Evolutionary conservation across 2,797 vertebrate species (phyloP), one percentile per base, ranked within the genome.

Genomic region (Odontamblyopus lacepedii): DNA sequence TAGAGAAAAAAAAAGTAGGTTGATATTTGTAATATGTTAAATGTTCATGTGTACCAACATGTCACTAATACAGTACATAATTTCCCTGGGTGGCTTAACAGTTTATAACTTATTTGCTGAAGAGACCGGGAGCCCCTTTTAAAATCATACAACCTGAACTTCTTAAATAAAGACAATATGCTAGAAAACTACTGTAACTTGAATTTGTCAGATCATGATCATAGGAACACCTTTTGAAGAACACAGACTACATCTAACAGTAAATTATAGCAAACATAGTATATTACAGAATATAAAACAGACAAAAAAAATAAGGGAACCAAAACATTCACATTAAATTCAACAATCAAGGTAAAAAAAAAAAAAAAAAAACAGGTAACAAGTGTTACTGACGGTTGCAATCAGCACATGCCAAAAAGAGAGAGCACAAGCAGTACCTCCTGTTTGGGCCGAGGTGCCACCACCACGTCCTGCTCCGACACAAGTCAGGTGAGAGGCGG

Each of bases 381-480:
- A 71, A 77, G 80, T 32, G 8, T 3, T 70, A 70, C 38, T 76
- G 74, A 81, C 53, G 68, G 81, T 79, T 72, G 80, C 69, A 85
- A 72, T 83, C 67, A 82, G 81, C 77, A 80, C 83, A 90, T 83
- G 88, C 80, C 75, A 76, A 79, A 80, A 81, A 87, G 74, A 89
- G 78, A 83, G 84, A 15, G 41, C 74, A 79, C 85, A 84, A 83
- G 84, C 82, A 87, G 95, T 98, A 98, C 97, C 98, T 99, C 97
- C 95, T 98, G 96, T 93, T 98, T 99, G 94, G 96, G 95, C 92
- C 96, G 95, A 87, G 95, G 95, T 83, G 59, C 72, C 84, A 95
- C 96, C 94, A 95, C 93, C 94, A 95, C 93, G 92, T 98, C 96
- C 89, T 97, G 95, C 91, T 98, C 97, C 96, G 79, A 95, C 93